phyloP scores from a whole-genome alignment of 2,888 invertebrate species.

The Parnassius apollo region DNA sequence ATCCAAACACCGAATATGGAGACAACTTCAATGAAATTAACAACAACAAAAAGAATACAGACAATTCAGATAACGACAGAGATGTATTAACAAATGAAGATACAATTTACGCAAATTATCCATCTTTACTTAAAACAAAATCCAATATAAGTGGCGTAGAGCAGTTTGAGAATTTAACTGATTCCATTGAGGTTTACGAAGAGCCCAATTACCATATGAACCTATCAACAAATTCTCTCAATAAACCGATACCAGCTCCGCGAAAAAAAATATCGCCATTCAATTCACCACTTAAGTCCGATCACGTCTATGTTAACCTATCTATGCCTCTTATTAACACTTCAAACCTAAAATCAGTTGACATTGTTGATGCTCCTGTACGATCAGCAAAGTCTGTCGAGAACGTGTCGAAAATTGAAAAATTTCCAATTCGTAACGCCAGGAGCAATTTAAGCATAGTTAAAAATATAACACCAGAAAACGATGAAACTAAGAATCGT shows the following conservation, averaged over 20 bases:
- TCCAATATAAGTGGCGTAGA: slow-evolving; percentile 68
- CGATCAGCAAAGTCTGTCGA: slow-evolving; percentile 64
- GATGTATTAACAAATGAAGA: slow-evolving; percentile 41
- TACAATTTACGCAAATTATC: slow-evolving; percentile 72
- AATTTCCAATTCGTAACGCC: slow-evolving; percentile 30
- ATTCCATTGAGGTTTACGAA: slow-evolving; percentile 85
- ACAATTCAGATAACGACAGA: slow-evolving; percentile 44
- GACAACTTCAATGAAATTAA: slow-evolving; percentile 75
- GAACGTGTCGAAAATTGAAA: slow-evolving; percentile 49
- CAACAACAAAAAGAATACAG: slow-evolving; percentile 58
- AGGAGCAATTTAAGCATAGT: slow-evolving; percentile 32
- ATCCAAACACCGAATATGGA: slow-evolving; percentile 74
- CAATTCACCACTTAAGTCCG: slow-evolving; percentile 62
- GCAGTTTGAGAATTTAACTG: slow-evolving; percentile 83
- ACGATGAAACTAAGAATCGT: slow-evolving; percentile 27
- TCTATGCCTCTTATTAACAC: slow-evolving; percentile 74
- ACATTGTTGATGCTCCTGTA: slow-evolving; percentile 61
- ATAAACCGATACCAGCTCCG: slow-evolving; percentile 82
- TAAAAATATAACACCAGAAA: slow-evolving; percentile 26
- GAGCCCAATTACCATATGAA: slow-evolving; percentile 58
- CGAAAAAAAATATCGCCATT: slow-evolving; percentile 70
- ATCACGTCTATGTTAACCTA: slow-evolving; percentile 82
- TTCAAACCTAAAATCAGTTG: slow-evolving; percentile 51
- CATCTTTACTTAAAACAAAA: slow-evolving; percentile 57
- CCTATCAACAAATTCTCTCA: slow-evolving; percentile 70